Evolutionary conservation across 2,888 invertebrate species (phyloP).

Genomic region (Microplitis deprimator): DNA sequence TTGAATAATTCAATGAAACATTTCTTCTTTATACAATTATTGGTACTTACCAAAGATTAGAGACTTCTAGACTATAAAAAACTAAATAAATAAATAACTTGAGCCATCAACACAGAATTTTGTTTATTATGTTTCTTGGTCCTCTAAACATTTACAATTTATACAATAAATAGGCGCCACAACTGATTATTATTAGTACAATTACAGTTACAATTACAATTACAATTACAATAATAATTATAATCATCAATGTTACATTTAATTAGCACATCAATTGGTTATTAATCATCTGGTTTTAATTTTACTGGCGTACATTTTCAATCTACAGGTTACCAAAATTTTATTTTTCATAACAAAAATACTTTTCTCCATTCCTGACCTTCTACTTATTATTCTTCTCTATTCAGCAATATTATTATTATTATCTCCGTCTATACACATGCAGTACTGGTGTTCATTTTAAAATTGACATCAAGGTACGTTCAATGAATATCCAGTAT

Average conservation of each 20-base stretch:
- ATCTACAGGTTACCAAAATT: neutral
- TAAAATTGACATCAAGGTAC: conserved; percentile 3
- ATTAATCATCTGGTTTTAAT: too few relatives aligned
- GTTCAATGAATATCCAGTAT: neutral
- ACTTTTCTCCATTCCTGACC: neutral
- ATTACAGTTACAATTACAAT: neutral
- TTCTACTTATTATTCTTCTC: neutral
- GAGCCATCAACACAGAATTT: neutral
- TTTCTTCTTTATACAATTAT: too few relatives aligned
- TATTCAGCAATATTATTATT: neutral
- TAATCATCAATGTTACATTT: neutral
- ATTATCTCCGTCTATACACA: conserved; percentile 1
- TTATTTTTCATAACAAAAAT: neutral
- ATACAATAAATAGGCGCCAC: conserved; percentile 61
- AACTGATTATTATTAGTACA: neutral
- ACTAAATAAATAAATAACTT: neutral
- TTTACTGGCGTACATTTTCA: neutral
- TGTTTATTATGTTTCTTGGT: conserved; percentile 64
- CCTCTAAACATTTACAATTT: conserved; percentile 69
- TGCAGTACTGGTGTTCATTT: conserved; percentile 15
- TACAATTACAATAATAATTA: neutral
- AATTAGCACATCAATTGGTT: too few relatives aligned
- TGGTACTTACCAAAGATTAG: neutral
- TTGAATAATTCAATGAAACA: too few relatives aligned
- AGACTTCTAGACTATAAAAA: neutral